Evolutionary conservation across 64 coral and sea anemone species (phyloP).

Genomic region (Porites australiensis): DNA sequence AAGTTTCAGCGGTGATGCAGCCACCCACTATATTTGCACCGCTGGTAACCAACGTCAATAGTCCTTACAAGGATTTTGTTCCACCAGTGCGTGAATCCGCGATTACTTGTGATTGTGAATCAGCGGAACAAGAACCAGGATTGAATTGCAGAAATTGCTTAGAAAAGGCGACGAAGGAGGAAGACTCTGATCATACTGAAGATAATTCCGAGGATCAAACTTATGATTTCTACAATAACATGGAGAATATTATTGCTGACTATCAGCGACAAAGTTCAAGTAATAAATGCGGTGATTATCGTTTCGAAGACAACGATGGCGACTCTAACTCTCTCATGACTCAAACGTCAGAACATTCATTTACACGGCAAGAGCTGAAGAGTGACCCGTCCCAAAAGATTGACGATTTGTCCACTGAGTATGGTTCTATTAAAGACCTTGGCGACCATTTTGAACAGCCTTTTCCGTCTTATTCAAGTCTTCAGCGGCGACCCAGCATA

Average conservation of each 20-base stretch:
- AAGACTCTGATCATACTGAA: background rate
- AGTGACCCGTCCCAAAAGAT: slow-evolving; percentile 27
- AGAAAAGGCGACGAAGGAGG: background rate
- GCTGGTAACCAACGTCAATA: slow-evolving; percentile 77
- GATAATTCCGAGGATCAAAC: background rate
- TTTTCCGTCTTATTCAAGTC: background rate
- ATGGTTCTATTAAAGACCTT: background rate
- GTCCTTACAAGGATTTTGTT: slow-evolving; percentile 89
- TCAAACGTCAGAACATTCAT: background rate
- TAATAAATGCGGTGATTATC: too few relatives aligned
- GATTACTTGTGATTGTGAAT: slow-evolving; percentile 77
- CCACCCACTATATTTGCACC: slow-evolving; percentile 82
- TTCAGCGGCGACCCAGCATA: slow-evolving; percentile 19
- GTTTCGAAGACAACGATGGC: background rate
- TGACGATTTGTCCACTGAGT: background rate
- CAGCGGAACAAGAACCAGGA: background rate
- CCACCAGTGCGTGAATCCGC: slow-evolving; percentile 87
- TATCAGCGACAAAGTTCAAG: background rate
- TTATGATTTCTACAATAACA: slow-evolving; percentile 3
- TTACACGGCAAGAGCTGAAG: background rate
- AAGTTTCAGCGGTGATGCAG: slow-evolving; percentile 62
- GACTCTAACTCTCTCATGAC: background rate
- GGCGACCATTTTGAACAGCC: background rate
- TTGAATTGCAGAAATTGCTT: background rate
- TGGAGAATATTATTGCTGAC: background rate